A percentile compares a stretch with the other conserved stretches of the same genome.
These are phyloP conservation scores for Mormyrus proboscirostris DNA, from an alignment of 2,797 vertebrate genomes.

Conservation along the genomic window DNA sequence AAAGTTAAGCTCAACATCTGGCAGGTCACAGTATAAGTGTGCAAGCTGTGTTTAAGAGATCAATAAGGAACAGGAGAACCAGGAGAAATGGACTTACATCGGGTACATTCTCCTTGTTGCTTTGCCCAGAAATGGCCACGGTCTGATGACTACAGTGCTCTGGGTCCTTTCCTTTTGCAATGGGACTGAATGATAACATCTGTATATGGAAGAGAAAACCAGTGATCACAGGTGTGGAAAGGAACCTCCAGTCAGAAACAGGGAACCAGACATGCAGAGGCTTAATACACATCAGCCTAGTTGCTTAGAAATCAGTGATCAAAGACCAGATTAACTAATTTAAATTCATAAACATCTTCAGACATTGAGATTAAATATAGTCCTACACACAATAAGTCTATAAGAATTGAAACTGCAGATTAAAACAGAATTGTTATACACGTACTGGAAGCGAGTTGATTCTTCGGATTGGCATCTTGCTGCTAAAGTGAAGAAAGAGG, in stretches of 20 bases:
- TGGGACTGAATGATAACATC: slow-evolving; percentile 56
- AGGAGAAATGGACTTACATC: slow-evolving; percentile 41
- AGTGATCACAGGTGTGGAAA: background rate
- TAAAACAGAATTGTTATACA: background rate
- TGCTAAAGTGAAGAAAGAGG: slow-evolving; percentile 35
- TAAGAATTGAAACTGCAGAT: background rate
- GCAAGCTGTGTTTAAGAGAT: background rate
- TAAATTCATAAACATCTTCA: background rate
- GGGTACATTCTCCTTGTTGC: slow-evolving; percentile 82
- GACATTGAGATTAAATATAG: background rate
- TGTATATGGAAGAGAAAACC: background rate
- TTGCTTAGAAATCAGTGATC: background rate
- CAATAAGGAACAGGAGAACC: background rate
- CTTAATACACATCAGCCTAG: background rate
- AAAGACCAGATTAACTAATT: background rate
- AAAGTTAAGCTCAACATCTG: background rate
- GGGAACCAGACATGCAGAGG: background rate
- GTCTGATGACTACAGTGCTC: slow-evolving; percentile 36
- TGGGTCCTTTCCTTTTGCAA: slow-evolving; percentile 64
- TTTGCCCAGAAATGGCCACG: background rate
- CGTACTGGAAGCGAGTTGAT: slow-evolving; percentile 78
- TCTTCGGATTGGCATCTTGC: slow-evolving; percentile 65
- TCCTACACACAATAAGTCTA: background rate
- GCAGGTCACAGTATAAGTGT: background rate
- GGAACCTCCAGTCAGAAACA: background rate